Conservation (phyloP, 2,797 vertebrate genomes). For the Anolis apletophallus region DNA sequence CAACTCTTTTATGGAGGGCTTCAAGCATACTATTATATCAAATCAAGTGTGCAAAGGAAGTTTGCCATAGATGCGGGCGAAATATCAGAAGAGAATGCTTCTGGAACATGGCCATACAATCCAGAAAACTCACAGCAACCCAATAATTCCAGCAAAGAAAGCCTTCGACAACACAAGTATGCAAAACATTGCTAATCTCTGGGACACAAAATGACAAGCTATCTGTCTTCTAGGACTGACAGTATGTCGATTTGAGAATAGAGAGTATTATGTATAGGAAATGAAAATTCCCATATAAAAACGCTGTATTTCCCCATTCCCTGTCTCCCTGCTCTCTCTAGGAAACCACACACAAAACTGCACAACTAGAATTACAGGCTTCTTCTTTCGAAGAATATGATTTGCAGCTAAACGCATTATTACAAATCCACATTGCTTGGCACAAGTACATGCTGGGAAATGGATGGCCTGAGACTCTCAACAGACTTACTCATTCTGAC, state of each 20-base stretch:
- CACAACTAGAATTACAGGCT: slow-evolving; percentile 3
- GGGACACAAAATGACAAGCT: not conserved
- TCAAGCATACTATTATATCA: too few relatives aligned
- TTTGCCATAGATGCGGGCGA: too few relatives aligned
- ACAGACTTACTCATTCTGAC: not conserved
- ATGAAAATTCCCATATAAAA: not conserved
- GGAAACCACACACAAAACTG: not conserved
- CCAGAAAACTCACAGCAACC: too few relatives aligned
- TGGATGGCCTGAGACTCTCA: not conserved
- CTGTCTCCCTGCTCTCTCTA: not conserved
- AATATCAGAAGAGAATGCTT: too few relatives aligned
- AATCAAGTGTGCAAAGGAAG: too few relatives aligned
- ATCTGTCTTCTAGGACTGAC: not conserved
- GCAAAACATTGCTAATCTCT: not conserved
- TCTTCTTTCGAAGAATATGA: slow-evolving; percentile 22
- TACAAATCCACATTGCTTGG: slow-evolving; percentile 13
- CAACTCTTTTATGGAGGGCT: too few relatives aligned
- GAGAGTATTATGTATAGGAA: not conserved
- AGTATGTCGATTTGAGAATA: not conserved
- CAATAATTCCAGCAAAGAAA: too few relatives aligned
- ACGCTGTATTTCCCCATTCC: not conserved
- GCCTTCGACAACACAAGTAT: too few relatives aligned
- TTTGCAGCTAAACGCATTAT: slow-evolving; percentile 9
- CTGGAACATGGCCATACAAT: too few relatives aligned
- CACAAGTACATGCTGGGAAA: not conserved